phyloP scores from a whole-genome alignment of 1,140 invertebrate genomes.

The Cherax destructor region DNA sequence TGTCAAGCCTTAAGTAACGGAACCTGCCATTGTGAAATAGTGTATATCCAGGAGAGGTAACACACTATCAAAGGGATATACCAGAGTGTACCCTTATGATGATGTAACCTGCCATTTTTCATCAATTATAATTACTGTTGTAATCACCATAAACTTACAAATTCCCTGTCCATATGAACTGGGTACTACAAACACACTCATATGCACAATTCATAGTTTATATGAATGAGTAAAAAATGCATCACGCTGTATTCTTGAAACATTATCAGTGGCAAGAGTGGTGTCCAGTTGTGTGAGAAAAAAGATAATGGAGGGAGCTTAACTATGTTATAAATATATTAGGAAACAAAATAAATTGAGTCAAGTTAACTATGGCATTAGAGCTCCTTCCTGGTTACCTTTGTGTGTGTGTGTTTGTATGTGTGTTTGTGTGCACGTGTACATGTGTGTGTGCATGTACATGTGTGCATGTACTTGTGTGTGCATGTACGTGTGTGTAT shows the following conservation, averaged over 20 bases:
- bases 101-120: not conserved
- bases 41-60: too few species aligned
- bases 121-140: not conserved
- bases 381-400: constrained; percentile 5
- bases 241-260: not conserved
- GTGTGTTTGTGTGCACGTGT: constrained; percentile 7
- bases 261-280: not conserved
- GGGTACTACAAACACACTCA: not conserved
- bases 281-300: not conserved
- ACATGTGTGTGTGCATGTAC: constrained; percentile 7
- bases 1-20: too few species aligned
- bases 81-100: too few species aligned
- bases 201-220: not conserved
- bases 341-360: not conserved
- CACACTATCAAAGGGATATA: too few species aligned
- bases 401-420: constrained; percentile 23
- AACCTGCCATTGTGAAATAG: too few species aligned
- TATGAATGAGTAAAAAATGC: not conserved
- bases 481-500: too few species aligned
- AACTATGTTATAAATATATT: not conserved
- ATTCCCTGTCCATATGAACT: not conserved
- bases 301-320: not conserved
- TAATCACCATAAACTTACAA: not conserved
- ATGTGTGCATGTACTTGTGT: constrained; percentile 1
- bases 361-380: not conserved